Conservation (phyloP, 2,797 vertebrate species). For the Centropyge bicolor region DNA sequence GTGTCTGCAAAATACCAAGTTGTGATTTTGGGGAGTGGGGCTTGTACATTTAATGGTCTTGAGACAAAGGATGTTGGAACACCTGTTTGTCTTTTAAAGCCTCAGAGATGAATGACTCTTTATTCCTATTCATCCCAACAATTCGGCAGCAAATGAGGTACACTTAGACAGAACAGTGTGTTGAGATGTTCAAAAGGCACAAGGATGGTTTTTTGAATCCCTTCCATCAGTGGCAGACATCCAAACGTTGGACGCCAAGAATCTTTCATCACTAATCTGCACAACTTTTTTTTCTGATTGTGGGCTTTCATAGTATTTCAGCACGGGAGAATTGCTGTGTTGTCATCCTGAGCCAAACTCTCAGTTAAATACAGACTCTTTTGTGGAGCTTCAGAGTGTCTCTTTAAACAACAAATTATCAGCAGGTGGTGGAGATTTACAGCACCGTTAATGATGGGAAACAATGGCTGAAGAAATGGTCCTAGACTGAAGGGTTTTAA, state of each 20-base stretch:
- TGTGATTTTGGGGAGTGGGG: neutral
- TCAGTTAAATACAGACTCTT: slow-evolving; percentile 23
- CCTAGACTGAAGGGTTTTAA: neutral
- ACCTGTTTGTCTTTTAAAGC: slow-evolving; percentile 50
- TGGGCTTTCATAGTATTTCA: slow-evolving; percentile 20
- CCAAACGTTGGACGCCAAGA: slow-evolving; percentile 31
- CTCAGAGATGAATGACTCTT: slow-evolving; percentile 24
- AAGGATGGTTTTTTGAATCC: slow-evolving; percentile 32
- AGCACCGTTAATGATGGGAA: neutral
- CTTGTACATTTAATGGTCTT: neutral
- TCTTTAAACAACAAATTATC: slow-evolving; percentile 29
- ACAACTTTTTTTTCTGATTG: slow-evolving; percentile 3
- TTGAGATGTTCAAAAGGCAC: slow-evolving; percentile 26
- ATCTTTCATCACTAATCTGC: slow-evolving; percentile 21
- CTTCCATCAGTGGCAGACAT: slow-evolving; percentile 30
- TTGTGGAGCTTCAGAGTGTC: slow-evolving; percentile 12
- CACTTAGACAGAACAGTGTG: neutral
- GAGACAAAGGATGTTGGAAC: slow-evolving; percentile 31
- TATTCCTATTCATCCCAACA: slow-evolving; percentile 44
- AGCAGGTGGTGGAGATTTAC: slow-evolving; percentile 27
- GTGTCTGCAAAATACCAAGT: neutral
- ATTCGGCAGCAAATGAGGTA: slow-evolving; percentile 26
- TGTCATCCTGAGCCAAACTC: slow-evolving; percentile 4
- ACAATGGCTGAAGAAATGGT: slow-evolving; percentile 3
- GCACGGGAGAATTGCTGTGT: slow-evolving; percentile 9